phyloP scores from a whole-genome alignment of 2,888 invertebrate species.

The Oxytorus armatus region DNA sequence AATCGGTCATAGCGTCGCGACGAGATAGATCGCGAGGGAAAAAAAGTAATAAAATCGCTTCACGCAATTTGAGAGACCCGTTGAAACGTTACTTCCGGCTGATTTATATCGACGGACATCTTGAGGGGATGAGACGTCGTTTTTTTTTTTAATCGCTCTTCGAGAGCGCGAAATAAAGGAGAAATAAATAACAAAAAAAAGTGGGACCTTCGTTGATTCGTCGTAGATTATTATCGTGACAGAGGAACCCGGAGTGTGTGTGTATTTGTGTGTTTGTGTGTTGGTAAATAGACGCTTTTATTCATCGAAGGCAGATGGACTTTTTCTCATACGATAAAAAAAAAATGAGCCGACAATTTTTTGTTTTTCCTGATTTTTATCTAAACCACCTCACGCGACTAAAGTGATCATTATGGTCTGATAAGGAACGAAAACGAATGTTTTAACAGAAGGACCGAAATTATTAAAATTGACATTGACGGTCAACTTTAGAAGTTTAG shows the following conservation, averaged over 20 bases:
- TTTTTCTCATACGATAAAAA: constrained; percentile 71
- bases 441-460: background rate
- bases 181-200: constrained; percentile 7
- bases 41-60: background rate
- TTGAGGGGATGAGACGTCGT: constrained; percentile 43
- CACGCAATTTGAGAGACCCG: constrained; percentile 37
- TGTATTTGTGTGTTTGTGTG: too few relatives aligned
- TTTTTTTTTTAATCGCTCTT: constrained; percentile 24
- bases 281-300: constrained; percentile 15
- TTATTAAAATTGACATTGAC: constrained; percentile 9
- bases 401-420: background rate
- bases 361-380: constrained; percentile 72
- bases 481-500: too few relatives aligned
- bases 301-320: constrained; percentile 73
- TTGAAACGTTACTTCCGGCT: constrained; percentile 45
- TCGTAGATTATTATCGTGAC: constrained; percentile 74
- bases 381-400: constrained; percentile 60
- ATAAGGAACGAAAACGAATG: constrained; percentile 10
- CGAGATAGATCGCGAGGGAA: background rate
- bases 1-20: background rate
- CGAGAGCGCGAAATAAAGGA: background rate
- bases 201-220: constrained; percentile 62
- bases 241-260: constrained; percentile 35
- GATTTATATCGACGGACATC: constrained; percentile 55
- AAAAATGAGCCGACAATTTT: constrained; percentile 57